Evolutionary conservation across 2,113 vertebrate species (phyloP), one percentile per base, ranked within the genome.

Genomic region (Cyrtonyx montezumae): DNA sequence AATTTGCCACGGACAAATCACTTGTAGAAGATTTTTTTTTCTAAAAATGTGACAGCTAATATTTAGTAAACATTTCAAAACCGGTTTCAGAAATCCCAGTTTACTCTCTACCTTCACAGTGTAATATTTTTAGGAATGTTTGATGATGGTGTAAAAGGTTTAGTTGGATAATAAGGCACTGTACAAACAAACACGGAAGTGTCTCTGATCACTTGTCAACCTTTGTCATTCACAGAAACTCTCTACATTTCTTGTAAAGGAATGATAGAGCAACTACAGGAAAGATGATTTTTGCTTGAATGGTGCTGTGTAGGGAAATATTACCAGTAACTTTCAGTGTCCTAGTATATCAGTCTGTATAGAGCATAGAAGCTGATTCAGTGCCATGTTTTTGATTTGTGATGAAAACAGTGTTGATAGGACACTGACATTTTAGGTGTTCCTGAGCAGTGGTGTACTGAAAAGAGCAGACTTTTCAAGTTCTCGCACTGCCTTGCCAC

Each of bases 11-110:
- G 28, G 19, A 37, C 16, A 73, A 69, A 49, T 75, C 6, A 40
- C 30, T 56, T 0, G 0, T 6, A 62, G n/a, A 13, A 81, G 7
- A n/a, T 36, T 5, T 1, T 25, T 76, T 2, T 79, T 79, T 75
- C 26, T 61, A 66, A 79, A 84, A 79, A 19, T 11, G 9, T 59
- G 21, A 30, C 4, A 32, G 53, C 3, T 61, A 59, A 36, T 69
- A 45, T 2, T 45, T 84, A 43, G 26, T 36, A 23, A 84, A 81
- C 22, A 8, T 21, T 32, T 88, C 34, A 86, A 32, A 55, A 34
- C 2, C 58, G 0, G 2, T 83, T 90, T 61, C 22, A 36, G 71
- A 68, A 67, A 11, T 73, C 8, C 23, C 5, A 30, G 9, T 26
- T 30, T 53, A 58, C 58, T 70, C 20, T 68, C 45, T 67, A 11